Evolutionary conservation across 2,888 invertebrate species (phyloP), one percentile per base, ranked within the genome.

Genomic region (Julus scanicus): DNA sequence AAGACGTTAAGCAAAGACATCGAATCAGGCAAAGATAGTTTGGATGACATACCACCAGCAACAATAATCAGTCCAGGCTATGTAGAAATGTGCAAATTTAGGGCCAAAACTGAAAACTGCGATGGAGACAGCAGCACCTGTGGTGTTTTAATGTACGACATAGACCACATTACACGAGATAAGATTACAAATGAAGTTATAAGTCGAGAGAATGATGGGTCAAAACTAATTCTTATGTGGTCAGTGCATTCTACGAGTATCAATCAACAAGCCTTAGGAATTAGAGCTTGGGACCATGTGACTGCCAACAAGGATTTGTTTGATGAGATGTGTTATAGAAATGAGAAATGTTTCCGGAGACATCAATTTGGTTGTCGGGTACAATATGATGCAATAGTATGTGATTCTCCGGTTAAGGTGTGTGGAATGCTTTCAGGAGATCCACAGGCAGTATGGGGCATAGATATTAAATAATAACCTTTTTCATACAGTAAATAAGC

Each of bases 371-470:
- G 63, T 63, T 63, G 63, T 63, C 17, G 63, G 4, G 63, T 63
- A 17, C 63, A 63, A 63, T 63, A 63, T 63, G 63, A 63, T 63
- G 63, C n/a, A 2, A 63, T 63, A 63, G 63, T 63, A 20, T 63
- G 63, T n/a, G 63, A 63, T n/a, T n/a, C 63, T 17, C 63, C 63
- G 2, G 63, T 63, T 4, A 63, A 63, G 63, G 63, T 63, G 2
- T 63, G 63, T 63, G 63, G 63, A 13, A 63, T 63, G 63, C 63
- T 63, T 13, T 63, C 63, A 8, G 63, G 63, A 63, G 63, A 63
- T 63, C 63, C 63, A n/a, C 63, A n/a, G 63, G 63, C 63, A n/a
- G n/a, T 63, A n/a, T 63, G 63, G 63, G 63, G 63, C n/a, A 63
- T 63, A n/a, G 63, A 63, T 63, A 63, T 63, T n/a, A 63, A 63